A percentile compares a stretch with the other conserved stretches of the same genome.
Conservation (phyloP, 2,113 vertebrate species). For the Hyla sarda region DNA sequence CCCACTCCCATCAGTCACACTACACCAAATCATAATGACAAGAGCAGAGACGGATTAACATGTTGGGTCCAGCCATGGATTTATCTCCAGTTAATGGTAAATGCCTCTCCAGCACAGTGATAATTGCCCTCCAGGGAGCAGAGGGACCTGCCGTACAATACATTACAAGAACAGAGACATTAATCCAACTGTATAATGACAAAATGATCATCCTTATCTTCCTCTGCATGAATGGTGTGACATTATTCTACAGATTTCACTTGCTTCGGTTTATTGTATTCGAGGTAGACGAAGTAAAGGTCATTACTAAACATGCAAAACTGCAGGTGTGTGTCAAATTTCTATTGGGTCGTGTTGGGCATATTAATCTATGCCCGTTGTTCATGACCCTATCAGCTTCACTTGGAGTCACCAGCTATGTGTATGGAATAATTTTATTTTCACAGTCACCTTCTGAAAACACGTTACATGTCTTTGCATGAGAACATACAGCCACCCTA, state of each 20-base stretch:
- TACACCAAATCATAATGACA: slow-evolving; percentile 28
- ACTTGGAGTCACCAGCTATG: neutral
- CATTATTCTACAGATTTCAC: neutral
- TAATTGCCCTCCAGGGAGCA: neutral
- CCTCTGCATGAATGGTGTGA: slow-evolving; percentile 5
- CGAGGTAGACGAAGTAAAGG: slow-evolving; percentile 4
- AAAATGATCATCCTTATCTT: neutral
- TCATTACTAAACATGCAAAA: neutral
- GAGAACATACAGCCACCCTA: no score
- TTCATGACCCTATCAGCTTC: neutral
- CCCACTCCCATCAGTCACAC: slow-evolving; percentile 39
- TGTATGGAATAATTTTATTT: neutral
- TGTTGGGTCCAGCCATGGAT: slow-evolving; percentile 18
- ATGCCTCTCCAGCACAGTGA: neutral
- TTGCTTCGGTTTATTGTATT: neutral
- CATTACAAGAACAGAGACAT: neutral
- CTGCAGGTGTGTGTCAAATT: neutral
- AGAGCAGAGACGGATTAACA: slow-evolving; percentile 25
- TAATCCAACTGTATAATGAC: slow-evolving; percentile 28
- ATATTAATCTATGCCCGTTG: neutral
- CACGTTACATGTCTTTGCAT: no score
- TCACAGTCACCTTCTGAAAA: neutral
- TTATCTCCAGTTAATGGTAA: neutral
- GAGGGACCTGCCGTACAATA: neutral
- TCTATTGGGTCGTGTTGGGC: neutral